Conservation (phyloP, 2,888 invertebrate genomes). For the Nomada ruficornis region DNA sequence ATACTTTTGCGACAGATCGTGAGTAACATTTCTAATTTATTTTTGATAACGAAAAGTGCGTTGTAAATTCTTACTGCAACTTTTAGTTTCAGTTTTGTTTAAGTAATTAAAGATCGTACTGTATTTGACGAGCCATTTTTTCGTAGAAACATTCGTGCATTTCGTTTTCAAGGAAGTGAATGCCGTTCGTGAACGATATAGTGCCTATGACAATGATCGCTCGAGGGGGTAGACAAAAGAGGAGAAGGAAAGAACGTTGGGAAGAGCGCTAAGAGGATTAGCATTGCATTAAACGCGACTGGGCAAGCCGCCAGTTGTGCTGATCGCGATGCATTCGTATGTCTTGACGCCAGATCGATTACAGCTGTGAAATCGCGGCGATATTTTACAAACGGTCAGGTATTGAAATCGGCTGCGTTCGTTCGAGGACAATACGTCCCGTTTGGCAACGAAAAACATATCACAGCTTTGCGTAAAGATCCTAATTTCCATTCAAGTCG, state of each 20-base stretch:
- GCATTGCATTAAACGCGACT: conserved; percentile 56
- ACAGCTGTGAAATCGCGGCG: conserved; percentile 51
- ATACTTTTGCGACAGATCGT: not conserved
- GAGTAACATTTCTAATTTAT: no score
- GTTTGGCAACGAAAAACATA: no score
- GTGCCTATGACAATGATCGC: conserved; percentile 17
- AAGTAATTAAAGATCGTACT: no score
- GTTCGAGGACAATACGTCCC: not conserved
- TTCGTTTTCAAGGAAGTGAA: not conserved
- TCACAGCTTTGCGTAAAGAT: not conserved
- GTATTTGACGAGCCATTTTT: not conserved
- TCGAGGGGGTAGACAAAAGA: conserved; percentile 28
- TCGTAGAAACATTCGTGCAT: not conserved
- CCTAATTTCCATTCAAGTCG: not conserved
- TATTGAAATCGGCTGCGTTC: not conserved
- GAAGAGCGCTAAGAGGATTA: conserved; percentile 51
- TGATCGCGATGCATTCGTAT: conserved; percentile 70
- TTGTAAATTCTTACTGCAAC: no score
- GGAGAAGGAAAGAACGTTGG: conserved; percentile 17
- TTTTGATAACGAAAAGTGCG: no score
- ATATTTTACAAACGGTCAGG: conserved; percentile 32
- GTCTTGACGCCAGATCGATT: conserved; percentile 63
- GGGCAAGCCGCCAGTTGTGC: conserved; percentile 64
- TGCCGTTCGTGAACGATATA: not conserved
- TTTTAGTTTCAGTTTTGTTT: no score